Conservation (phyloP, 2,113 vertebrate genomes). For the Phoxinus phoxinus region DNA sequence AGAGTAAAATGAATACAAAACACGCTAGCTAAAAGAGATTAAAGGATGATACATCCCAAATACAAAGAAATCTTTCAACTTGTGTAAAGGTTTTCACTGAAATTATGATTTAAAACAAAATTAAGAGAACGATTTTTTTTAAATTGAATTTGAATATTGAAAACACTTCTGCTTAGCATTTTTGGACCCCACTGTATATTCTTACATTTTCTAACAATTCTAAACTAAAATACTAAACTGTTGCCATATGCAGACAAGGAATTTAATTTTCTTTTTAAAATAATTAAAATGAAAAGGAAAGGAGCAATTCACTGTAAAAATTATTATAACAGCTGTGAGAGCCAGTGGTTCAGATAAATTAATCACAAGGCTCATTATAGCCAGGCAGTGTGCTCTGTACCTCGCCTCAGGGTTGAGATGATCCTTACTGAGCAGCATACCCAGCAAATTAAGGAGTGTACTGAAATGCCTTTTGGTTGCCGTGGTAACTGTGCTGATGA, state of each 20-base stretch:
- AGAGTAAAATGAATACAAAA: background rate
- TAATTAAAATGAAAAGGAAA: background rate
- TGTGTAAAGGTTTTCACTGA: background rate
- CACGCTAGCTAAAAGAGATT: background rate
- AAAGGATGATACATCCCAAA: too few species aligned
- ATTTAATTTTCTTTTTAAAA: background rate
- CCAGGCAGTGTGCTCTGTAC: conserved; percentile 65
- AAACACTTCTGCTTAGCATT: background rate
- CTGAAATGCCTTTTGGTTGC: conserved; percentile 98
- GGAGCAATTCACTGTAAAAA: background rate
- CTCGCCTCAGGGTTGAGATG: conserved; percentile 89
- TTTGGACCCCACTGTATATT: background rate
- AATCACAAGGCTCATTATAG: conserved; percentile 1
- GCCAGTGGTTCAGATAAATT: background rate
- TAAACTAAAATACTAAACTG: background rate
- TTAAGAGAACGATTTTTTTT: too few species aligned
- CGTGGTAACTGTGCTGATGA: conserved; percentile 98
- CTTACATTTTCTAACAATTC: background rate
- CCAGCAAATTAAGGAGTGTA: conserved; percentile 90
- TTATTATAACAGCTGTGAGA: background rate
- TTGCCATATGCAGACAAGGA: background rate
- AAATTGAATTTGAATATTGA: background rate
- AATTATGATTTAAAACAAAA: too few species aligned
- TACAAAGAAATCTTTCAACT: background rate
- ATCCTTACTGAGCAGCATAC: conserved; percentile 88